Percentiles rank a stretch among this genome's conserved stretches.
Conservation (phyloP, 2,888 invertebrate species). For the Chironomus tentans region DNA sequence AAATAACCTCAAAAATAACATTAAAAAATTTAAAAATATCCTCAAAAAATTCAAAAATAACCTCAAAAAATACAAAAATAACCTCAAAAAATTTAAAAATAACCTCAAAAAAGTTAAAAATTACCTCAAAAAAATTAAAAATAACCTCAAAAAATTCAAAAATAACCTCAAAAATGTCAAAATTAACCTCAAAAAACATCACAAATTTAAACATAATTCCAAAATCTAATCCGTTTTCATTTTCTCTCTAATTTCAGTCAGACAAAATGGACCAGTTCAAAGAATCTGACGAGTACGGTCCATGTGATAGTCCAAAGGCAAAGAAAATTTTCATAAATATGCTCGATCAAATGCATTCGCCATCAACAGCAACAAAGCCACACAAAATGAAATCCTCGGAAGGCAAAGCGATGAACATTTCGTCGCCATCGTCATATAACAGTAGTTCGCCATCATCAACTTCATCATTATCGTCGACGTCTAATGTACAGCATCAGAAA, state of each 20-base stretch:
- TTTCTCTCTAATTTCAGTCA: neutral
- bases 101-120: too few species aligned
- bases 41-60: too few species aligned
- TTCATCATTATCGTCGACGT: conserved; percentile 19
- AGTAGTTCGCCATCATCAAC: conserved; percentile 18
- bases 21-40: too few species aligned
- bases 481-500: conserved; percentile 19
- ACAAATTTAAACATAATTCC: too few species aligned
- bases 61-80: too few species aligned
- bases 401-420: conserved; percentile 16
- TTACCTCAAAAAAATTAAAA: too few species aligned
- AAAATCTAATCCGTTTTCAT: too few species aligned
- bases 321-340: conserved; percentile 22
- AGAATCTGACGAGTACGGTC: neutral
- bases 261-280: conserved; percentile 11
- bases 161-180: too few species aligned
- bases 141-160: too few species aligned
- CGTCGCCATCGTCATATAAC: conserved; percentile 20
- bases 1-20: too few species aligned
- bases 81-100: too few species aligned
- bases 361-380: neutral
- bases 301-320: conserved; percentile 23
- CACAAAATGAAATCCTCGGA: neutral
- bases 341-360: conserved; percentile 12
- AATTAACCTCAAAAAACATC: too few species aligned